Evolutionary conservation across 1,140 invertebrate genomes (phyloP), one percentile per base, ranked within the genome.

Genomic region (Drosophila nannoptera): DNA sequence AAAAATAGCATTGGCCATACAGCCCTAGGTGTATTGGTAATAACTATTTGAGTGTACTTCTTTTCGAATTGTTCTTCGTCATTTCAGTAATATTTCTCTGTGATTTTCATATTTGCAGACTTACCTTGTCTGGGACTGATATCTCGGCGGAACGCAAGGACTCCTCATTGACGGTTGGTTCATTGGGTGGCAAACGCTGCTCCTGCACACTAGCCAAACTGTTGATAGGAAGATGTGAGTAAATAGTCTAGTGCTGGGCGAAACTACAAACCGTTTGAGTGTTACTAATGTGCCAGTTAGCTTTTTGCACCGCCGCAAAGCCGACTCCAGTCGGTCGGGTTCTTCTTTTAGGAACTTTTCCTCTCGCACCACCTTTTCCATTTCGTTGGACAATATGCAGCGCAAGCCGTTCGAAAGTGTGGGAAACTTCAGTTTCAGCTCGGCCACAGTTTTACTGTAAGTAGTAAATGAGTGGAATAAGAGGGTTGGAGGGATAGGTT

Each of bases 331-430:
- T 66, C 96, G 92, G 87, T 97, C 96, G 0, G 97, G 97, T 89
- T 99, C 97, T 88, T 98, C 97, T 90, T 97, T 97, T 35, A 99
- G 90, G 91, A 98, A 98, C 92, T 97, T 98, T 91, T 99, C 97
- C 91, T 99, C 97, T 32, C 94, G 92, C 38, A 97, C 94, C 45
- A 98, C 94, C 88, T 96, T 95, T 81, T 98, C 97, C 96, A 98
- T 98, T 91, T 99, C 97, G 11, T 94, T 94, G 50, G 95, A 93
- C 77, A 99, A 92, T 59, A 98, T 93, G 35, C 93, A 92, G 87
- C 97, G 97, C 92, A 99, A 93, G 12, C 94, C 94, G 66, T 98
- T 96, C 87, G 98, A 96, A 29, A 99, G 90, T 65, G 93, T 92
- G 14, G 97, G 97, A 89, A 98, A 98, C 73, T 95, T 93, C 32